Base-by-base conservation (phyloP, 2,888 invertebrate species). In the Cataglyphis cursor region DNA sequence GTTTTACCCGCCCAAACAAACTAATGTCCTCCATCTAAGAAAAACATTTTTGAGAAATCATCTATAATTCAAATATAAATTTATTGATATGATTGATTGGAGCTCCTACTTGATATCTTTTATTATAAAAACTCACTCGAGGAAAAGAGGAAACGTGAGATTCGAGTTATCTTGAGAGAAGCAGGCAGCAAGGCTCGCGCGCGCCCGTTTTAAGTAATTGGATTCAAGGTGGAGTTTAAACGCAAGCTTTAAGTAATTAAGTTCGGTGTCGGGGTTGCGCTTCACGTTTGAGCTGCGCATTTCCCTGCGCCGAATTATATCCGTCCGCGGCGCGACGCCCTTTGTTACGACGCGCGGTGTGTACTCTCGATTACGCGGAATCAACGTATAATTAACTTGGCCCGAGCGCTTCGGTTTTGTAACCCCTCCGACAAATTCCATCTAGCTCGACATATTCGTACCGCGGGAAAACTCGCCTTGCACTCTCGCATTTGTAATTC, bases 161-260 rank as follows among this genome's bases (percentile, higher is more conserved):
- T 62, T 21, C 74, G 74, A 65, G 41, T 57, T 76, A 76, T 41
- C 76, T 76, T 65, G 12, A 12, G 74, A 28, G 31, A 31, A 5
- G 31, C 62, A 62, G 61, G 10, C 74, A 24, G 61, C 21, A 24
- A 21, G 38, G 38, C 24, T 76, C 65, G 65, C 62, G n/a, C 31
- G 21, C 48, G 65, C 76, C 76, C 65, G 76, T 76, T 76, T 76
- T 76, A 76, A 76, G 76, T 76, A 76, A 76, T 76, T 76, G 76
- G 76, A 76, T 76, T 76, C 65, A 76, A 54, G 48, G 62, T 35
- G 66, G 76, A 76, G 65, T 65, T 76, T 76, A 65, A 76, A 54
- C 76, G 54, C 9, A 54, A 76, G 76, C 76, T 76, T 48, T 76
- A 76, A 76, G 76, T 76, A 76, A 76, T 76, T 76, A 76, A 76